Conservation (phyloP, 2,113 vertebrate species). For the Rhinolophus ferrumequinum region DNA sequence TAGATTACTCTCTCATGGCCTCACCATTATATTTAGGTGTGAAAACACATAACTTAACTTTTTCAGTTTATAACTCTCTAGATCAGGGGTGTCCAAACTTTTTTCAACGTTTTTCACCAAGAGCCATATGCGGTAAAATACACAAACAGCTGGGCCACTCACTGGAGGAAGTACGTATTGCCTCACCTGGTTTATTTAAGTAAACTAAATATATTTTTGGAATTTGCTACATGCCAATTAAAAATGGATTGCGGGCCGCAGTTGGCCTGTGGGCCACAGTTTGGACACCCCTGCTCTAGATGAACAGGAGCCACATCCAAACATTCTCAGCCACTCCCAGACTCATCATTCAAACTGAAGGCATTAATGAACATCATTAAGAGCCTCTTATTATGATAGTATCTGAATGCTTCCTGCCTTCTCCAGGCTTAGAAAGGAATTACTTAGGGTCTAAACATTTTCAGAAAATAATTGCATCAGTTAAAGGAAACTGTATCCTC, state of each 20-base stretch:
- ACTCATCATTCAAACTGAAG: neutral
- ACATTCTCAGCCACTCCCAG: neutral
- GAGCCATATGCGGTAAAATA: too few species aligned
- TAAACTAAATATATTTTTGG: too few species aligned
- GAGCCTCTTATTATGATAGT: neutral
- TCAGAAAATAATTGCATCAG: neutral
- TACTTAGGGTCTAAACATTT: neutral
- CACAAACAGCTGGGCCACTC: too few species aligned
- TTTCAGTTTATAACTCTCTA: neutral
- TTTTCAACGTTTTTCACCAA: too few species aligned
- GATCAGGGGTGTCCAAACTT: too few species aligned
- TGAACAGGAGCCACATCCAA: neutral
- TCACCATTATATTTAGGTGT: neutral
- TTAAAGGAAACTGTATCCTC: neutral
- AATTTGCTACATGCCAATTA: too few species aligned
- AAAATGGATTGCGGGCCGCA: too few species aligned
- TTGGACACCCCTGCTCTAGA: too few species aligned
- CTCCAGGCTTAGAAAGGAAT: neutral
- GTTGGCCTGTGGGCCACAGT: too few species aligned
- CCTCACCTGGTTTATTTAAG: too few species aligned
- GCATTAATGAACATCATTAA: neutral
- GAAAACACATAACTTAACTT: neutral
- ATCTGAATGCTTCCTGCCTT: neutral
- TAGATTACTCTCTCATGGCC: neutral
- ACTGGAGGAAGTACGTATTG: too few species aligned